A percentile compares a stretch with the other conserved stretches of the same genome.
These are phyloP conservation scores for Ispidina picta DNA, from an alignment of 2,797 vertebrate species.

Conservation along the genomic window DNA sequence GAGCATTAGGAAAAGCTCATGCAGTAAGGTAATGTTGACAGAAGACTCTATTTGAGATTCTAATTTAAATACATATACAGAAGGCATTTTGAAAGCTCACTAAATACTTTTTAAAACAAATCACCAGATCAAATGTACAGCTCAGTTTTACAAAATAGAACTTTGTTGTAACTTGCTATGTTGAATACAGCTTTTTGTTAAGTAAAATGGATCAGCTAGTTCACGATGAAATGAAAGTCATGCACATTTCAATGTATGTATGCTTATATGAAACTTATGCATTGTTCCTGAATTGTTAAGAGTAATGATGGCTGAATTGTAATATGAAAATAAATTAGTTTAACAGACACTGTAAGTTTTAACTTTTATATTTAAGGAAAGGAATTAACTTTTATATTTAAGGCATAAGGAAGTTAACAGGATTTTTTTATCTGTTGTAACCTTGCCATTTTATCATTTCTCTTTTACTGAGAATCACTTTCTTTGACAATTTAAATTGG, in stretches of 20 bases:
- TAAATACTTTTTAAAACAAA: neutral
- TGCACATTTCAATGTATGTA: conserved; percentile 35
- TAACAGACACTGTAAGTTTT: conserved; percentile 24
- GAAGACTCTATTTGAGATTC: neutral
- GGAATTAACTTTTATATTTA: neutral
- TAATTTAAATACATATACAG: neutral
- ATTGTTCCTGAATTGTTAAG: conserved; percentile 65
- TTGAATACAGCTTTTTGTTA: conserved; percentile 51
- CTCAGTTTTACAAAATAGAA: neutral
- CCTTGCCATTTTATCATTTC: neutral
- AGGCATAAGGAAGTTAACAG: neutral
- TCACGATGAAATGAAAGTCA: conserved; percentile 59
- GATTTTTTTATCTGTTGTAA: conserved; percentile 15
- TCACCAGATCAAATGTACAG: neutral
- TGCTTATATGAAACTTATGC: neutral
- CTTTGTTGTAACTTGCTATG: neutral
- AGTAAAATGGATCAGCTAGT: conserved; percentile 63
- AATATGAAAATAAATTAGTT: conserved; percentile 68
- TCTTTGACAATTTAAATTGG: neutral
- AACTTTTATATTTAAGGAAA: neutral
- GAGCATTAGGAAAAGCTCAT: conserved; percentile 73
- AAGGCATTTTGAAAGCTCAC: neutral
- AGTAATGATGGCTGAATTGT: conserved; percentile 51
- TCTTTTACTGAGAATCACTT: neutral
- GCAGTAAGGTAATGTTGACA: conserved; percentile 57